phyloP scores from a whole-genome alignment of 1,140 invertebrate species.

The Drosophila trapezifrons region DNA sequence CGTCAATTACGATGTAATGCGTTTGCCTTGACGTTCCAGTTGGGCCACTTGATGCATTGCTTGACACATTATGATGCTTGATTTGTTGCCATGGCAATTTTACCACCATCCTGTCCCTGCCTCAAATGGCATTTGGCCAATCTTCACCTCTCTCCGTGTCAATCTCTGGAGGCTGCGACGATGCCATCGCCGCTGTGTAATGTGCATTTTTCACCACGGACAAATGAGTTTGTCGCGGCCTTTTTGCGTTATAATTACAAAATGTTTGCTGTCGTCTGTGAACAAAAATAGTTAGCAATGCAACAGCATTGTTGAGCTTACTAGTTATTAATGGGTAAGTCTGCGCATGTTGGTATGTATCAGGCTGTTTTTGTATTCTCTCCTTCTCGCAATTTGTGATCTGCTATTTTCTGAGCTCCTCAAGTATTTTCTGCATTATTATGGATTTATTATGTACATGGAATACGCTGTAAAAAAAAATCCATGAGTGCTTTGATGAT shows the following conservation, averaged over 20 bases:
- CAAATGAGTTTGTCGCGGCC: constrained; percentile 80
- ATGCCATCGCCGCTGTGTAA: constrained; percentile 40
- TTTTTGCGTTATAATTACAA: constrained; percentile 80
- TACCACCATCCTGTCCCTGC: constrained; percentile 65
- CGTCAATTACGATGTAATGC: constrained; percentile 82
- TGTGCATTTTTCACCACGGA: constrained; percentile 79
- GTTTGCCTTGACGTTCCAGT: constrained; percentile 55
- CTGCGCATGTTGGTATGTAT: constrained; percentile 71
- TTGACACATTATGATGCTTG: constrained; percentile 82
- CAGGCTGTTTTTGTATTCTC: constrained; percentile 26
- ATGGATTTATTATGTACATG: constrained; percentile 11
- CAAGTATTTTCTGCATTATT: constrained; percentile 22
- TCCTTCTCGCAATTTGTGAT: constrained; percentile 58
- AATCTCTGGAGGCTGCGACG: constrained; percentile 20
- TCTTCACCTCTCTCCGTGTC: constrained; percentile 44
- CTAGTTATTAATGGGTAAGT: constrained; percentile 77
- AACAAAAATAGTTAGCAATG: constrained; percentile 65
- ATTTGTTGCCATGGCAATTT: constrained; percentile 81
- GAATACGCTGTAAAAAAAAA: constrained; percentile 4
- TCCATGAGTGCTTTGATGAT: not conserved
- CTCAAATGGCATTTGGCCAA: constrained; percentile 65
- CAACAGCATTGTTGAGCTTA: constrained; percentile 65
- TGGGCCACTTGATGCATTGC: constrained; percentile 74
- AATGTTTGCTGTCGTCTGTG: constrained; percentile 44
- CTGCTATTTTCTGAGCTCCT: constrained; percentile 26